phyloP scores from a whole-genome alignment of 2,113 vertebrate species.

The Camelus bactrianus region DNA sequence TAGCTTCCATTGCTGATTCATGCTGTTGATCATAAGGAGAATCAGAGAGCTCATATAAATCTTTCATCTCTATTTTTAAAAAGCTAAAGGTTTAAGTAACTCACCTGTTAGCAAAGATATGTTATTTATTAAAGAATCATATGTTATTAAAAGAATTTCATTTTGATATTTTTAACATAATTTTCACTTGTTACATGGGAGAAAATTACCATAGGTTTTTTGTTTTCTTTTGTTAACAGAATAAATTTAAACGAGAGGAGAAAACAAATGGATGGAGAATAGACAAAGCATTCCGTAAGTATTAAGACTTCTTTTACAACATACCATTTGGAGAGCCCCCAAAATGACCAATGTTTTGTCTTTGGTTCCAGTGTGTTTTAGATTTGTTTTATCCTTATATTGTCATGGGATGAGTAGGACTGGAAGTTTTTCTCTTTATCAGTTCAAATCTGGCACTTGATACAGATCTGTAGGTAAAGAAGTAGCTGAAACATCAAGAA shows the following conservation, averaged over 20 bases:
- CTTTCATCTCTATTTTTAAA: constrained; percentile 13
- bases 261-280: constrained; percentile 95
- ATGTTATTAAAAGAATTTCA: constrained; percentile 13
- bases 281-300: constrained; percentile 99
- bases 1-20: background rate
- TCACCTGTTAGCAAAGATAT: background rate
- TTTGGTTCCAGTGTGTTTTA: constrained; percentile 36
- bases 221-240: constrained; percentile 87
- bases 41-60: constrained; percentile 14
- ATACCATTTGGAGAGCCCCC: background rate
- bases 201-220: constrained; percentile 57
- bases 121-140: background rate
- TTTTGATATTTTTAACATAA: constrained; percentile 26
- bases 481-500: constrained; percentile 32
- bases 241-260: constrained; percentile 99
- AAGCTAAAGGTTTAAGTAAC: constrained; percentile 23
- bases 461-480: background rate
- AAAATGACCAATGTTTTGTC: background rate
- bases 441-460: background rate
- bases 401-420: background rate
- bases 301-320: constrained; percentile 57
- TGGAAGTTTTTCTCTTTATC: constrained; percentile 5
- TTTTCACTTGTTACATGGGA: constrained; percentile 50
- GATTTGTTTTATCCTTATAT: constrained; percentile 18
- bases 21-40: background rate